These are phyloP conservation scores for Slavum lentiscoides DNA, from an alignment of 2,888 invertebrate genomes.

Conservation along the genomic window DNA sequence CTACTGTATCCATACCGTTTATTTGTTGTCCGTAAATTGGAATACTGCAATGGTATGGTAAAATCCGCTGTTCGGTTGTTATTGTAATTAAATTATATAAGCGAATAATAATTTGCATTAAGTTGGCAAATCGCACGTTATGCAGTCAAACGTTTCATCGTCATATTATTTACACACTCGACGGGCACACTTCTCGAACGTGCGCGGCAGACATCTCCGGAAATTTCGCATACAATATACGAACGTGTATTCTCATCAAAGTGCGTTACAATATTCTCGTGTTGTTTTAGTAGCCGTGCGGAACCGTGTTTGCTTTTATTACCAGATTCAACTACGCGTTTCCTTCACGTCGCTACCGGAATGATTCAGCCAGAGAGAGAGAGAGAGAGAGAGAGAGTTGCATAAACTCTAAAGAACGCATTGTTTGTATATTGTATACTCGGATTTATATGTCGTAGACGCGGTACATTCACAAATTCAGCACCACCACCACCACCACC, in stretches of 20 bases:
- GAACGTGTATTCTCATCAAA: conserved; percentile 15
- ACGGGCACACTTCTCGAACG: not conserved
- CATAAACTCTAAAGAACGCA: not conserved
- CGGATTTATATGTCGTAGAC: conserved; percentile 1
- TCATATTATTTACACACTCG: not conserved
- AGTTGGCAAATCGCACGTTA: not conserved
- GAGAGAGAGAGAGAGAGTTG: not conserved
- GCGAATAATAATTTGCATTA: not conserved
- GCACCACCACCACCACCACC: not conserved
- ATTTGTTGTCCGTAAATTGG: no score
- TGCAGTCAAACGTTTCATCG: not conserved
- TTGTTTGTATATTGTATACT: conserved; percentile 11
- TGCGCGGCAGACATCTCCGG: conserved; percentile 1
- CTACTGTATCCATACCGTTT: no score
- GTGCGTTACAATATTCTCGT: not conserved
- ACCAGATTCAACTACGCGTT: conserved; percentile 9
- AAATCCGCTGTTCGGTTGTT: not conserved
- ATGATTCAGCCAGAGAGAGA: not conserved
- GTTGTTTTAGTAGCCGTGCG: conserved; percentile 7
- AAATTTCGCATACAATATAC: not conserved
- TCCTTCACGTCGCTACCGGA: conserved; percentile 11
- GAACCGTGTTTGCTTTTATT: conserved; percentile 29
- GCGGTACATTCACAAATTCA: not conserved
- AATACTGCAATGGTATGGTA: no score
- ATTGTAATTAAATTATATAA: not conserved